Evolutionary conservation across 2,797 vertebrate genomes (phyloP).

Genomic region (Spondyliosoma cantharus): DNA sequence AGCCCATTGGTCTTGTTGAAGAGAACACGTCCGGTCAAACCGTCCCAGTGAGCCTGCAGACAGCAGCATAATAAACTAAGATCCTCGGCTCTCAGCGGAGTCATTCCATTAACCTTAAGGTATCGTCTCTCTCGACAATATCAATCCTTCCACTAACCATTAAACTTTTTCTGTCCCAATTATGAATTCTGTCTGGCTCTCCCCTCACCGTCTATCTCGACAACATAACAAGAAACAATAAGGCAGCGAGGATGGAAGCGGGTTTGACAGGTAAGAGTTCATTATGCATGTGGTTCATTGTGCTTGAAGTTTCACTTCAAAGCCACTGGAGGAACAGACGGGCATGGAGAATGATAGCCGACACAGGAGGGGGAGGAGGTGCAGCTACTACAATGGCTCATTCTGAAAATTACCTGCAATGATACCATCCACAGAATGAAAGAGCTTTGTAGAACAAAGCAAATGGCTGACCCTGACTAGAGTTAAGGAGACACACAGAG

Average conservation of each 20-base stretch:
- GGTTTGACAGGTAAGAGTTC: constrained; percentile 80
- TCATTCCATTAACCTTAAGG: constrained; percentile 62
- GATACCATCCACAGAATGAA: constrained; percentile 75
- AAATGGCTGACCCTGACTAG: constrained; percentile 76
- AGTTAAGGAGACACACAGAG: constrained; percentile 58
- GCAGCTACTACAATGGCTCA: constrained; percentile 68
- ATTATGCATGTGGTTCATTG: constrained; percentile 80
- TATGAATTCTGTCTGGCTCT: constrained; percentile 68
- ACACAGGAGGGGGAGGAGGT: constrained; percentile 52
- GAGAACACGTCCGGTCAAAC: constrained; percentile 95
- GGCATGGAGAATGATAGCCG: constrained; percentile 69
- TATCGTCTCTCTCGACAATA: constrained; percentile 52
- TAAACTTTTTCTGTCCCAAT: constrained; percentile 63
- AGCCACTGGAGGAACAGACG: constrained; percentile 74
- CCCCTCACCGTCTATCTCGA: constrained; percentile 59
- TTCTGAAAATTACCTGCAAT: constrained; percentile 80
- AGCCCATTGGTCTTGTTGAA: constrained; percentile 98
- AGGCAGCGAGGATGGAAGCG: constrained; percentile 61
- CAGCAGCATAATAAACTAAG: constrained; percentile 46
- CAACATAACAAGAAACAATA: constrained; percentile 76
- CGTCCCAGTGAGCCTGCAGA: constrained; percentile 95
- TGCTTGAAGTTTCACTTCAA: constrained; percentile 82
- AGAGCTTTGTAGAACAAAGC: constrained; percentile 76
- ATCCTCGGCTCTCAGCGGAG: constrained; percentile 26
- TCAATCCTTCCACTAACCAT: constrained; percentile 45